Evolutionary conservation across 2,797 vertebrate species (phyloP).

Genomic region (Molossus alvarezi): DNA sequence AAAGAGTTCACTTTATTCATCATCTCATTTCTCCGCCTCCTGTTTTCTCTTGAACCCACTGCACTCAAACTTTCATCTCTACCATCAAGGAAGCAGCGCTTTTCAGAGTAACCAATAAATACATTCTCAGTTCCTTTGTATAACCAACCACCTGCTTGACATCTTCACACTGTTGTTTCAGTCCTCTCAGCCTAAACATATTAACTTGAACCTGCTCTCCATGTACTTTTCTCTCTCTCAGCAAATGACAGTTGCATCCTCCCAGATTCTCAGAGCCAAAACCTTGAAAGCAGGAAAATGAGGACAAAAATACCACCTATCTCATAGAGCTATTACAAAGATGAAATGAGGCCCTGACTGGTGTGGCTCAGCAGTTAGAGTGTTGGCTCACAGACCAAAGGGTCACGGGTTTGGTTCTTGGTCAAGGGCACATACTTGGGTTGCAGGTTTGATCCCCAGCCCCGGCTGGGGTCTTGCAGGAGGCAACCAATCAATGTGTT

Average conservation of each 20-base stretch:
- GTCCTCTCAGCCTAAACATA: background rate
- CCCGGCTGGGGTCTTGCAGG: too few relatives aligned
- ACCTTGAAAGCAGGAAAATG: conserved; percentile 9
- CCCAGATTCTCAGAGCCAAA: conserved; percentile 19
- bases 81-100: background rate
- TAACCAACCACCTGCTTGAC: background rate
- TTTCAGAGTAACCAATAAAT: background rate
- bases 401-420: too few relatives aligned
- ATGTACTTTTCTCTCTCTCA: background rate
- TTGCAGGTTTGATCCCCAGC: too few relatives aligned
- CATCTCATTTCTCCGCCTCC: background rate
- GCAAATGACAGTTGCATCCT: background rate
- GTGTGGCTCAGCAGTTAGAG: too few relatives aligned
- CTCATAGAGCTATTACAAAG: background rate
- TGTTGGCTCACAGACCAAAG: too few relatives aligned
- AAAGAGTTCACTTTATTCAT: conserved; percentile 1
- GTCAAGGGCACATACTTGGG: too few relatives aligned
- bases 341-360: background rate
- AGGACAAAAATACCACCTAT: conserved; percentile 32
- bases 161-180: background rate
- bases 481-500: too few relatives aligned
- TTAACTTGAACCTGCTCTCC: background rate
- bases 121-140: background rate
- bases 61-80: background rate
- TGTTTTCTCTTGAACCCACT: background rate